These are phyloP conservation scores for Tipula confusa DNA, from an alignment of 2,888 invertebrate species.

Conservation along the genomic window DNA sequence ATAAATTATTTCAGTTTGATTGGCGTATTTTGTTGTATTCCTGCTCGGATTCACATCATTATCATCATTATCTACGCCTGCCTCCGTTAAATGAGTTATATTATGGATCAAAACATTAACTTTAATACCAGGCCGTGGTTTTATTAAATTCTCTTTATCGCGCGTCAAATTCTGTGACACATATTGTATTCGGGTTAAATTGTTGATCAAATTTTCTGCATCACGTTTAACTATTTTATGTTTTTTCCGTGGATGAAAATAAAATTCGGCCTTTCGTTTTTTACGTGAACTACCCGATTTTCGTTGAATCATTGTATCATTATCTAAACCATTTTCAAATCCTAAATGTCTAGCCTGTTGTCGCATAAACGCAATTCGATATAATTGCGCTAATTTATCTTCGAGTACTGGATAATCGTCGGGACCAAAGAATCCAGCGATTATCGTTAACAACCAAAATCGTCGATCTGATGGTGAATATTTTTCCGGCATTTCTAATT, in stretches of 20 bases:
- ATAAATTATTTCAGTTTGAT: conserved; percentile 64
- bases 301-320: not conserved
- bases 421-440: conserved; percentile 54
- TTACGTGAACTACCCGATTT: not conserved
- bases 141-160: not conserved
- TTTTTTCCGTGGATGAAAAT: not conserved
- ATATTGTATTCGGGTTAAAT: not conserved
- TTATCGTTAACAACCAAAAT: conserved; percentile 78
- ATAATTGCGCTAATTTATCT: conserved; percentile 68
- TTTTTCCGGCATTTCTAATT: conserved; percentile 43
- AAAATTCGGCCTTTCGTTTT: not conserved
- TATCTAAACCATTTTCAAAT: not conserved
- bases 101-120: conserved; percentile 66
- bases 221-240: not conserved
- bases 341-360: conserved; percentile 80
- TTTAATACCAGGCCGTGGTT: not conserved
- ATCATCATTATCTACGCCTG: conserved; percentile 39
- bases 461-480: conserved; percentile 57
- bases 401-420: conserved; percentile 64
- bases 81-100: conserved; percentile 54
- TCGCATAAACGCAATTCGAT: conserved; percentile 75
- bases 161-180: not conserved
- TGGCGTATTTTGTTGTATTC: conserved; percentile 43
- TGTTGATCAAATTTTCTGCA: not conserved
- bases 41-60: not conserved